Percentiles rank a stretch among this genome's conserved stretches.
Conservation (phyloP, 2,797 vertebrate genomes). For the Alcedo atthis region DNA sequence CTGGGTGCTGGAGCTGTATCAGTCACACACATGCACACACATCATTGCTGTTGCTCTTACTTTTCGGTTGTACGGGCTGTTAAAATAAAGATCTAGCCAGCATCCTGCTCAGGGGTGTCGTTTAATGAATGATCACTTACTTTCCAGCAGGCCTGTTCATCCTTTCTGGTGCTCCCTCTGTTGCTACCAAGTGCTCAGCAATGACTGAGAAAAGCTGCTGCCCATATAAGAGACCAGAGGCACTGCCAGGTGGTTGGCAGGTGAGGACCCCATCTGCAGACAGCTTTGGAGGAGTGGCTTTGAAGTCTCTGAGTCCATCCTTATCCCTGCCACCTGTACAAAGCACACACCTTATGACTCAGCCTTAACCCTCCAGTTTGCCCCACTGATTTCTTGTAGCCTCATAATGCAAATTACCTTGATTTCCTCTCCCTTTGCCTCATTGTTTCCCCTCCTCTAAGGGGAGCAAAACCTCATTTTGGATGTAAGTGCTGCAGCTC, state of each 20-base stretch:
- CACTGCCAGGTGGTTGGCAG: not conserved
- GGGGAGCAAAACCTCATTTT: not conserved
- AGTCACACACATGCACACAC: not conserved
- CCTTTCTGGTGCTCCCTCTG: not conserved
- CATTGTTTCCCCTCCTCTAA: too few relatives aligned
- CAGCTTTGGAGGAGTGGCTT: not conserved
- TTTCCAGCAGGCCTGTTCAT: not conserved
- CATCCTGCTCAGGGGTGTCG: not conserved
- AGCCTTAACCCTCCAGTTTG: not conserved
- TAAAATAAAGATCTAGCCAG: constrained; percentile 53
- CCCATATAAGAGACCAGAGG: not conserved
- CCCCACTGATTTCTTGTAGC: not conserved
- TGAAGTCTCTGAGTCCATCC: not conserved
- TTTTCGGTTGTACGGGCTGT: constrained; percentile 49
- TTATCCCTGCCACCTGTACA: not conserved
- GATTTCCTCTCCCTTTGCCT: not conserved
- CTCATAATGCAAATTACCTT: not conserved
- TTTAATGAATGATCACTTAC: not conserved
- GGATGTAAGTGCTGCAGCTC: not conserved
- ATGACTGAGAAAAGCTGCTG: not conserved
- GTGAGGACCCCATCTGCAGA: not conserved
- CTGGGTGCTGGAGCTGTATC: not conserved
- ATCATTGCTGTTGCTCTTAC: constrained; percentile 44
- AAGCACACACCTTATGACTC: not conserved
- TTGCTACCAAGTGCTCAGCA: fast-evolving